Evolutionary conservation across 2,888 invertebrate genomes (phyloP), one percentile per base, ranked within the genome.

Genomic region (Mylabris sibirica): DNA sequence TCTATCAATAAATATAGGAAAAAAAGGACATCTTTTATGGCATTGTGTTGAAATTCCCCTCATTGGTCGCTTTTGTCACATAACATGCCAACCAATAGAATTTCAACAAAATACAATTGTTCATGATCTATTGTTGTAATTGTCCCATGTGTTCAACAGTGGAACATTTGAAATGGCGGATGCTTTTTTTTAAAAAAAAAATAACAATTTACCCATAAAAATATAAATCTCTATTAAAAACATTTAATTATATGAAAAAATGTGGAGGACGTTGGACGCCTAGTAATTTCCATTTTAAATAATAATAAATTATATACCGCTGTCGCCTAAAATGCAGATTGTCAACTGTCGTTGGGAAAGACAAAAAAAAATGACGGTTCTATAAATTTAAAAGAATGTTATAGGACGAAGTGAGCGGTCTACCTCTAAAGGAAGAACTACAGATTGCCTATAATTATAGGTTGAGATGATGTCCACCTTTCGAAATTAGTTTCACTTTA

Each of bases 401-500:
- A 79, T 76, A 76, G 77, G 76, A 77, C 69, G 26, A 62, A 64
- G 64, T 72, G 74, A 75, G 78, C 79, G 78, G 75, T 77, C 75
- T 77, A 77, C 79, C 81, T 80, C 76, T 75, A 76, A 77, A 75
- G 73, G 77, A 75, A 82, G 80, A 79, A 80, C 79, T 80, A 80
- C 78, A 82, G 81, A 83, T 82, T 81, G 80, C 79, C 82, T 82
- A 81, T 83, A 83, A 83, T 83, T 83, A 83, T 80, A 79, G 83
- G 82, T 81, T 81, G 73, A 75, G 75, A 74, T 78, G 78, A 80
- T 80, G 80, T 81, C 80, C 80, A 80, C 80, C 79, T 82, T 79
- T 81, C 77, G 77, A 82, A 81, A 83, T 82, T 82, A 81, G 82
- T 82, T 82, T 81, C 79, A 79, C 77, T 81, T 81, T 80, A 77